A percentile compares a stretch with the other conserved stretches of the same genome.
Conservation (phyloP, 2,113 vertebrate genomes). For the Gymnogyps californianus region DNA sequence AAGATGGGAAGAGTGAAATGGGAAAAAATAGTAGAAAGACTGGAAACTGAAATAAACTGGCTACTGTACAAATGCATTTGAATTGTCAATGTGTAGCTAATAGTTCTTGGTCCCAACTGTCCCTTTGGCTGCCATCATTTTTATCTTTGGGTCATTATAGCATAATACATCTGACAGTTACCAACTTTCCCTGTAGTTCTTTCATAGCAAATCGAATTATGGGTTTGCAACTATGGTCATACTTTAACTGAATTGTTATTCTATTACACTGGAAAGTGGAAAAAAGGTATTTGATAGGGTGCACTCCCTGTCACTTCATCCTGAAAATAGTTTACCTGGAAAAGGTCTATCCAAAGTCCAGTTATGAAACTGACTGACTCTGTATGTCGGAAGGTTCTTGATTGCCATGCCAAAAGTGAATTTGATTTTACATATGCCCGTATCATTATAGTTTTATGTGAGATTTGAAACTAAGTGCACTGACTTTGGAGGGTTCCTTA, state of each 20-base stretch:
- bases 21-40: not conserved
- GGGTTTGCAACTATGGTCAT: not conserved
- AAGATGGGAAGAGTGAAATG: not conserved
- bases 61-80: not conserved
- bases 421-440: not conserved
- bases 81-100: not conserved
- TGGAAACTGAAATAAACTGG: not conserved
- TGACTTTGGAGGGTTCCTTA: not conserved
- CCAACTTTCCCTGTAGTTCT: not conserved
- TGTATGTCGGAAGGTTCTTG: not conserved
- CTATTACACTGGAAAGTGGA: not conserved
- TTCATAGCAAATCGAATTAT: not conserved
- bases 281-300: not conserved
- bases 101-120: not conserved
- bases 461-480: not conserved
- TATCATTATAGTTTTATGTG: not conserved
- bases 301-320: not conserved
- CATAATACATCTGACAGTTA: not conserved
- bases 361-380: not conserved
- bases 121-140: not conserved
- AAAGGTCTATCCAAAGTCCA: not conserved
- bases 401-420: not conserved
- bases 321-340: not conserved
- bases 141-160: conserved; percentile 17
- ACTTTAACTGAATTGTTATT: not conserved